Evolutionary conservation across 2,797 vertebrate genomes (phyloP).

Genomic region (Phalloptychus januarius): DNA sequence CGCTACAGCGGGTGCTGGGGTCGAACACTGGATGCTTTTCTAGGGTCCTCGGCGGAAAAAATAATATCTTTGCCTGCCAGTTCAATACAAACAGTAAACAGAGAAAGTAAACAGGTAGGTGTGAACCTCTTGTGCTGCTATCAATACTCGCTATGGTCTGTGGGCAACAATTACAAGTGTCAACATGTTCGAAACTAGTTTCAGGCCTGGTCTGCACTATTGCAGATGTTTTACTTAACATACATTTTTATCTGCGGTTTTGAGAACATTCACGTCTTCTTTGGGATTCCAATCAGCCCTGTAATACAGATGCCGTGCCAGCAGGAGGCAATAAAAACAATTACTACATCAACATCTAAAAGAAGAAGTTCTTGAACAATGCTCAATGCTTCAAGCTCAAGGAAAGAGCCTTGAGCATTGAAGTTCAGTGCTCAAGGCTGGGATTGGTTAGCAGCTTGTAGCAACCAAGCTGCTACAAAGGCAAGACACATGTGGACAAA

Average conservation of each 20-base stretch:
- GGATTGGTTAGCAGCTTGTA: too few relatives aligned
- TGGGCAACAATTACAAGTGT: constrained; percentile 62
- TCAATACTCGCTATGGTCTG: constrained; percentile 48
- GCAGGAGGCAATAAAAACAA: background rate
- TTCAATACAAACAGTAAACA: constrained; percentile 78
- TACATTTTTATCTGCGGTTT: background rate
- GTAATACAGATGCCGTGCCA: too few relatives aligned
- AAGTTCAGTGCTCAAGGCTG: too few relatives aligned
- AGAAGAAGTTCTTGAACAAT: background rate
- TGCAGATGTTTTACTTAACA: background rate
- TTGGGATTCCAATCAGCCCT: background rate
- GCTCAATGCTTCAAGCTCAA: too few relatives aligned
- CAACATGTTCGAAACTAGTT: constrained; percentile 41
- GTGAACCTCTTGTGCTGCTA: constrained; percentile 69
- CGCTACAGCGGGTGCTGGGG: constrained; percentile 51
- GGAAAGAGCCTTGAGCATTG: too few relatives aligned
- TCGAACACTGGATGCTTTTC: constrained; percentile 63
- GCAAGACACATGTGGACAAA: background rate
- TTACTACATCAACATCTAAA: background rate
- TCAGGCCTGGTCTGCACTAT: background rate
- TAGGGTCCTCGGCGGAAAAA: constrained; percentile 72
- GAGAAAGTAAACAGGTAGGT: constrained; percentile 66
- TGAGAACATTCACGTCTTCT: background rate
- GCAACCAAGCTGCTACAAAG: background rate
- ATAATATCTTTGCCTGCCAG: constrained; percentile 71